A percentile compares a stretch with the other conserved stretches of the same genome.
Conservation (phyloP, 2,888 invertebrate genomes). For the Chironomus riparius region DNA sequence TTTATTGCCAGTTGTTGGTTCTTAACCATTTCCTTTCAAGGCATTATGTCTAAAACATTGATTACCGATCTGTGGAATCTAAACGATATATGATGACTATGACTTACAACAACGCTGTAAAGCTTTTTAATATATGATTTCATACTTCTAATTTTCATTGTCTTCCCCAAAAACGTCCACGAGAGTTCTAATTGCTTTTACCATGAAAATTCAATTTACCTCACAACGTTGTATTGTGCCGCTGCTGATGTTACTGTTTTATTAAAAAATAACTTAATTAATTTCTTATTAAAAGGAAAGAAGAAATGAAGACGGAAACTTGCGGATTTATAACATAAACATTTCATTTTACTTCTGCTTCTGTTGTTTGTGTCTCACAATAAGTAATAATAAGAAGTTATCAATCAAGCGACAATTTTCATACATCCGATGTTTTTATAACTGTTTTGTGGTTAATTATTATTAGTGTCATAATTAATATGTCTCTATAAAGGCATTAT, state of each 20-base stretch:
- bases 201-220: neutral
- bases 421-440: neutral
- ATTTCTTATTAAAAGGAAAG: neutral
- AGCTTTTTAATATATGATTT: no score
- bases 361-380: neutral
- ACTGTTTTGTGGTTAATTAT: neutral
- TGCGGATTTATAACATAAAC: neutral
- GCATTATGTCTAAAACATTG: no score
- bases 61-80: no score
- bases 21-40: no score
- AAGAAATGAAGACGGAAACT: neutral
- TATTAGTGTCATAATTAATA: slow-evolving; percentile 1
- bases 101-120: no score
- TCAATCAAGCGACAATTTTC: neutral
- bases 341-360: neutral
- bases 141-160: no score
- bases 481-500: neutral
- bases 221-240: neutral
- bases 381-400: neutral
- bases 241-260: neutral
- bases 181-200: neutral
- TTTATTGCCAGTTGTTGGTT: no score
- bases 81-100: no score
- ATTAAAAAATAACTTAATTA: neutral
- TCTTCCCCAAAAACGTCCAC: neutral